These are phyloP conservation scores for Drosophila murphyi DNA, from an alignment of 1,140 invertebrate genomes.

Conservation along the genomic window DNA sequence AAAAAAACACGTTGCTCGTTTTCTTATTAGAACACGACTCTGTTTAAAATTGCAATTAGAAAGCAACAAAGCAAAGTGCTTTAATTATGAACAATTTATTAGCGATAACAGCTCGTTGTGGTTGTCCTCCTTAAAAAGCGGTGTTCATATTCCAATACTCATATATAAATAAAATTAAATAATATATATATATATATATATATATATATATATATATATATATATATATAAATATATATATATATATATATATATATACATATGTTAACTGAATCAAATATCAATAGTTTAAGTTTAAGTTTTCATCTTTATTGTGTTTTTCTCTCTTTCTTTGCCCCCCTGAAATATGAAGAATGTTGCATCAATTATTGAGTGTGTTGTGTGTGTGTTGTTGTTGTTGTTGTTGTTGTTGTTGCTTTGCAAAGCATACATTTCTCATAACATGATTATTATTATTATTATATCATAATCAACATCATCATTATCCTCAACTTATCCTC, in stretches of 20 bases:
- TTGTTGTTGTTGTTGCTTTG: background rate
- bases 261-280: constrained; percentile 4
- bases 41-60: too few relatives aligned
- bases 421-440: background rate
- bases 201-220: background rate
- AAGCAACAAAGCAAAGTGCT: too few relatives aligned
- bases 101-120: too few relatives aligned
- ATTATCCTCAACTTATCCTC: background rate
- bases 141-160: background rate
- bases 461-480: constrained; percentile 9
- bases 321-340: background rate
- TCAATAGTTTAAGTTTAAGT: background rate
- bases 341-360: too few relatives aligned
- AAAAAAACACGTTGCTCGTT: too few relatives aligned
- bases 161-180: background rate
- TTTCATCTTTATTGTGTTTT: background rate
- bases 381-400: background rate
- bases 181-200: too few relatives aligned
- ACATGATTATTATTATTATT: constrained; percentile 22
- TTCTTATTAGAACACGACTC: too few relatives aligned
- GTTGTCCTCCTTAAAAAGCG: too few relatives aligned
- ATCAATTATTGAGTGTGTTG: background rate
- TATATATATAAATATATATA: background rate
- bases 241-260: background rate
- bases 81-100: too few relatives aligned